Conservation (phyloP, 2,797 vertebrate genomes). For the Acrocephalus scirpaceus region DNA sequence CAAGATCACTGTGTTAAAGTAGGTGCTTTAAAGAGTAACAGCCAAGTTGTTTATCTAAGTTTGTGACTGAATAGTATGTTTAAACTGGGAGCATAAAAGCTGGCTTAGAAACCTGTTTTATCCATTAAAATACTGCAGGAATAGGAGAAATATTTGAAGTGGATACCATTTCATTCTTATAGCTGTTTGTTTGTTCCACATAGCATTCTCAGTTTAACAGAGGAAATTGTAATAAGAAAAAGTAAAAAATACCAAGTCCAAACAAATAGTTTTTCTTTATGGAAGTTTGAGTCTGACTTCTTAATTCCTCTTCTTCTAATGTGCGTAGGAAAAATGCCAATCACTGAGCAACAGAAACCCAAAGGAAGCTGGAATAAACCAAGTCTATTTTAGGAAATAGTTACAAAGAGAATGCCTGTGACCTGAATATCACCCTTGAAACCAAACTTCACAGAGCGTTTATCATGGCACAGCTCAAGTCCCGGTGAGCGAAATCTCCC, state of each 20-base stretch:
- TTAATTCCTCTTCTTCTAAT: not conserved
- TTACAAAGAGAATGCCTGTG: constrained; percentile 5
- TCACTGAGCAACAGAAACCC: not conserved
- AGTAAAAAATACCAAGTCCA: not conserved
- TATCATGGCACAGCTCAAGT: not conserved
- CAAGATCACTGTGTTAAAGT: not conserved
- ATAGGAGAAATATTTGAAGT: not conserved
- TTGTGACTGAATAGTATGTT: not conserved
- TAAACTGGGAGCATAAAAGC: not conserved
- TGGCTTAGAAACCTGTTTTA: not conserved
- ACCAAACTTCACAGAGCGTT: not conserved
- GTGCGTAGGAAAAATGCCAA: not conserved
- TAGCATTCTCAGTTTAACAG: not conserved
- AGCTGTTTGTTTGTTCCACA: not conserved
- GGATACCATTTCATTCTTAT: not conserved
- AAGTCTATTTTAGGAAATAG: not conserved
- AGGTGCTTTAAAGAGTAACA: not conserved
- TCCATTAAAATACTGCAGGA: not conserved
- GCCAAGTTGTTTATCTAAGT: not conserved
- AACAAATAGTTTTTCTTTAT: not conserved
- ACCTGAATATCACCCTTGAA: not conserved
- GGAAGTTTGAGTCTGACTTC: not conserved
- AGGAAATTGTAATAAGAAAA: not conserved
- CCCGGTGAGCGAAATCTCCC: not conserved
- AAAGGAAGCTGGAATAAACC: not conserved